phyloP scores from a whole-genome alignment of 2,797 vertebrate species.

The Urophycis tenuis region DNA sequence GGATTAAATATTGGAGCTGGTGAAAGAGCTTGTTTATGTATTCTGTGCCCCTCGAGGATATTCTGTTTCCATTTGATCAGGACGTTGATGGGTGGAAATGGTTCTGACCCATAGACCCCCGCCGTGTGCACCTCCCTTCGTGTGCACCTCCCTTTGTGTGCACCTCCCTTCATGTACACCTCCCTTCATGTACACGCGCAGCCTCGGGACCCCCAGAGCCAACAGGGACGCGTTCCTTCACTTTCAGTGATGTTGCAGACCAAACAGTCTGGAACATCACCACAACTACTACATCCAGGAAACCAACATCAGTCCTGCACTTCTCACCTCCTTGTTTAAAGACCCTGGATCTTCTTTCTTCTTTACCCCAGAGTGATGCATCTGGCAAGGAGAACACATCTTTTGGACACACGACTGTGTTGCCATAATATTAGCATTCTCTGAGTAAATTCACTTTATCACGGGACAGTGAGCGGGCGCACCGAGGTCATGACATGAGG shows the following conservation, averaged over 20 bases:
- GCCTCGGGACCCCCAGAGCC: too few relatives aligned
- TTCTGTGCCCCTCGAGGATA: background rate
- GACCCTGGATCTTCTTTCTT: background rate
- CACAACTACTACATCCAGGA: background rate
- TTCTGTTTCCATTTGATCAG: background rate
- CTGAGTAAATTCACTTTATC: slow-evolving; percentile 26
- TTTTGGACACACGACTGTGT: background rate
- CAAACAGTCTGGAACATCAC: background rate
- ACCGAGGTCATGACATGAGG: slow-evolving; percentile 56
- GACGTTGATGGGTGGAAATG: background rate
- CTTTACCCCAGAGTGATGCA: background rate
- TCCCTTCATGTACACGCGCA: too few relatives aligned
- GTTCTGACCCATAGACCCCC: background rate
- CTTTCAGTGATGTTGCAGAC: background rate
- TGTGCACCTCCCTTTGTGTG: too few relatives aligned
- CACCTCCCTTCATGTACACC: too few relatives aligned
- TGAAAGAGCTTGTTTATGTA: background rate
- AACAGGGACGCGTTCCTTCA: too few relatives aligned
- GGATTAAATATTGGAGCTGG: background rate
- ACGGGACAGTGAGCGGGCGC: slow-evolving; percentile 21
- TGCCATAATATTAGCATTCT: slow-evolving; percentile 33
- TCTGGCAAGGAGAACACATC: background rate
- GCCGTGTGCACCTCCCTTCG: background rate
- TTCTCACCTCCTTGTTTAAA: background rate
- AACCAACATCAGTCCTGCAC: slow-evolving; percentile 37